Percentiles rank a stretch among this genome's conserved stretches.
Evolutionary conservation across 2,113 vertebrate genomes (phyloP).

Genomic region (Bubalus kerabau): DNA sequence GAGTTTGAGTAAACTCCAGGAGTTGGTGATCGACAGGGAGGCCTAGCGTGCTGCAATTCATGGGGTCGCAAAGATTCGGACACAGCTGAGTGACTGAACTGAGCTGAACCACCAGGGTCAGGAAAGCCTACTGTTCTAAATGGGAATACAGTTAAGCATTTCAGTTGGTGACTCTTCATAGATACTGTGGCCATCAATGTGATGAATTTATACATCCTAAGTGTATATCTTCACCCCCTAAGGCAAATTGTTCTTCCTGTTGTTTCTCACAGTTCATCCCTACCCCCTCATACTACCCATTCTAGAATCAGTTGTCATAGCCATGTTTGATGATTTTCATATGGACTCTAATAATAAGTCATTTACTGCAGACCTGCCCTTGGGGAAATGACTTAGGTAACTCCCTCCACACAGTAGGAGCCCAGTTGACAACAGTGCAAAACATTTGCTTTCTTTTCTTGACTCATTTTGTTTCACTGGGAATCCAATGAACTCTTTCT

Average conservation of each 20-base stretch:
- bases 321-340: constrained; percentile 43
- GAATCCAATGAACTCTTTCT: constrained; percentile 37
- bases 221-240: background rate
- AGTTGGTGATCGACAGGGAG: no score
- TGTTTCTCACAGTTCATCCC: background rate
- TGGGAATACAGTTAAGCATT: background rate
- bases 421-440: constrained; percentile 37
- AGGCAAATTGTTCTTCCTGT: background rate
- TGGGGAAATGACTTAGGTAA: constrained; percentile 54
- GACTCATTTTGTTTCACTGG: constrained; percentile 51
- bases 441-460: constrained; percentile 63
- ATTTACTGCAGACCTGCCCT: constrained; percentile 55
- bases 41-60: rapidly evolving
- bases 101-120: background rate
- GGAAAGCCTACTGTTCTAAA: background rate
- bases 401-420: background rate
- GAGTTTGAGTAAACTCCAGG: no score
- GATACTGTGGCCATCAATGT: background rate
- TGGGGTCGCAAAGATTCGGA: background rate
- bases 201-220: background rate
- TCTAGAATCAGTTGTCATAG: background rate
- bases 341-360: constrained; percentile 26
- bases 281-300: background rate
- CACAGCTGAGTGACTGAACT: background rate
- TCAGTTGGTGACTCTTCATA: background rate